Conservation (phyloP, 2,113 vertebrate species). For the Indri indri region DNA sequence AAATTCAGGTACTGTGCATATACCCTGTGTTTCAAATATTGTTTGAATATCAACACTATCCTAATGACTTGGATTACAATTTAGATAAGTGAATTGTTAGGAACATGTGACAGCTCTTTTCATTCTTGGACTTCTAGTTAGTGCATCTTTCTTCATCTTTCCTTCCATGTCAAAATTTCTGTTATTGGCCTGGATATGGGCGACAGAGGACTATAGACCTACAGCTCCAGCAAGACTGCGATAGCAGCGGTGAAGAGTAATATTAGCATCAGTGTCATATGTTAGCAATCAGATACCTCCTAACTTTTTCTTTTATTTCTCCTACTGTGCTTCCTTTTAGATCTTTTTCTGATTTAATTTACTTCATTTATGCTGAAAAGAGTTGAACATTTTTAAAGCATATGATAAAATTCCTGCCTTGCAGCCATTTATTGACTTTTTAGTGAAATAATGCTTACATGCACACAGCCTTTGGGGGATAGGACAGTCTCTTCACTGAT, state of each 20-base stretch:
- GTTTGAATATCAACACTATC: neutral
- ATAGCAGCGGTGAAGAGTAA: neutral
- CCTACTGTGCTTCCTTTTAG: neutral
- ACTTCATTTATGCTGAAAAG: neutral
- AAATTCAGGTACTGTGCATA: neutral
- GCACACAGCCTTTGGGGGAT: neutral
- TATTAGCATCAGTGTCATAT: neutral
- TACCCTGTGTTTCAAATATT: neutral
- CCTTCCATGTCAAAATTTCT: neutral
- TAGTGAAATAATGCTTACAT: conserved; percentile 41
- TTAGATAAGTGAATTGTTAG: neutral
- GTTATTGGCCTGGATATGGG: neutral
- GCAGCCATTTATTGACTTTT: conserved; percentile 45
- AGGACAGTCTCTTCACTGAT: neutral
- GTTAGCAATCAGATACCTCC: neutral
- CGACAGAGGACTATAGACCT: rapidly evolving
- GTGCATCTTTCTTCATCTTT: neutral
- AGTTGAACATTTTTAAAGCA: conserved; percentile 30
- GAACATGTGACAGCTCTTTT: neutral
- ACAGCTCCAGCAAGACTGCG: rapidly evolving
- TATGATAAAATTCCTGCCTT: conserved; percentile 42
- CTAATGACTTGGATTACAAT: neutral
- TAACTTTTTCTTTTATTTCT: neutral
- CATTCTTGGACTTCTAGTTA: neutral
- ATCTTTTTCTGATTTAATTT: conserved; percentile 1